Evolutionary conservation across 2,888 invertebrate species (phyloP), one percentile per base, ranked within the genome.

Genomic region (Cotesia congregata): DNA sequence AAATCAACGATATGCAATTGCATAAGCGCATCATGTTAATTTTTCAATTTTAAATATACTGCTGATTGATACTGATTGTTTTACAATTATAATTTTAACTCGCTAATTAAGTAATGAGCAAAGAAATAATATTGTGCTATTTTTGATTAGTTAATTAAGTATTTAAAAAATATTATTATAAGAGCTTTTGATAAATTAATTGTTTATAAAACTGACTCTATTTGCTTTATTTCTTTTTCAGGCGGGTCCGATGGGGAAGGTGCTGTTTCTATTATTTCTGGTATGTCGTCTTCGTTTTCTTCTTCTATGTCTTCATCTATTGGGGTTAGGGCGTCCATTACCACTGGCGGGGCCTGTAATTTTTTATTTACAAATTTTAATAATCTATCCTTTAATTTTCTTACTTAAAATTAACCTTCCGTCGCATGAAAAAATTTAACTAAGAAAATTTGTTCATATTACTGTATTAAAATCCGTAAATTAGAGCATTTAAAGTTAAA

Each of bases 241-340:
- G 90, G 86, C 69, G 86, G 86, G 68, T 90, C 88, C 76, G 84
- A 84, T 5, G 88, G 89, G 61, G 89, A 89, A 68, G 96, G 93
- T 67, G 95, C 93, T 0, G 95, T 96, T 90, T 94, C 94, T 4
- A 94, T 92, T 83, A 96, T 96, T 88, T 94, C 93, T 72, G 95
- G 96, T 77, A 95, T 91, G 87, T 95, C 95, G 41, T 95, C 95
- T 78, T 90, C 90, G 6, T 92, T 92, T 83, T 94, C 94, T 83
- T 94, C 94, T 83, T 94, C 94, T 75, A 90, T 90, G 81, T 91
- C 91, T 88, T 95, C 95, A 88, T 96, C 95, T 80, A 96, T 96
- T 15, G 96, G 96, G 4, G 95, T 94, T 68, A 96, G 91, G 6
- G 93, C 93, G 88, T 96, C 96, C 79, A 92, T 88, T 72, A 93